Evolutionary conservation across 2,888 invertebrate species (phyloP).

Genomic region (Epinotia nisella): DNA sequence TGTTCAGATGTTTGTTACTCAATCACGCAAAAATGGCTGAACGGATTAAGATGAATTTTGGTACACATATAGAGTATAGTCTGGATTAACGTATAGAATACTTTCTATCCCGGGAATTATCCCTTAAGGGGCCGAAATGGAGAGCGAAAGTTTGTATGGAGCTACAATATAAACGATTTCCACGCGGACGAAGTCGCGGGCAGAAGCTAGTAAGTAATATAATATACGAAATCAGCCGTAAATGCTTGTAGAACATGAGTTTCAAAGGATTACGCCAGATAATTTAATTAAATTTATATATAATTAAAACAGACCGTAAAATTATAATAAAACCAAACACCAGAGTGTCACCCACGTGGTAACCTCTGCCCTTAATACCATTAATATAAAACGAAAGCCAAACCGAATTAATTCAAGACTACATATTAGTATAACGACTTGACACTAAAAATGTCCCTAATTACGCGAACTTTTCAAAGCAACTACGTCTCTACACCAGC

Average conservation of each 20-base stretch:
- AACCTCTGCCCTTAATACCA: conserved; percentile 41
- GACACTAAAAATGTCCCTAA: not conserved
- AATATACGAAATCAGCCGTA: conserved; percentile 1
- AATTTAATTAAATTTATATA: conserved; percentile 38
- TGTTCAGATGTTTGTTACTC: too few relatives aligned
- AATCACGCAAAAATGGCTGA: too few relatives aligned
- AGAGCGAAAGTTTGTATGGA: too few relatives aligned
- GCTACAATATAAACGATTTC: too few relatives aligned
- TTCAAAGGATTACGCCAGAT: conserved; percentile 7
- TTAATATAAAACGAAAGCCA: conserved; percentile 42
- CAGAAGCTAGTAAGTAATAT: too few relatives aligned
- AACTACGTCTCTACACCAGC: not conserved
- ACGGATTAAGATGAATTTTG: too few relatives aligned
- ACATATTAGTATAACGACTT: conserved; percentile 10
- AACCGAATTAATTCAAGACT: conserved; percentile 33
- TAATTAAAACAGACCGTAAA: conserved; percentile 34
- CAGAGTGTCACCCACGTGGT: conserved; percentile 36
- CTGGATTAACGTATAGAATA: too few relatives aligned
- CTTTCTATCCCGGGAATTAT: too few relatives aligned
- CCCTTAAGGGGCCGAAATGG: too few relatives aligned
- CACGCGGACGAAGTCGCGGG: too few relatives aligned
- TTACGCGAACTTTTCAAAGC: not conserved
- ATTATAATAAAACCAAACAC: conserved; percentile 41
- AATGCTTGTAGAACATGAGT: conserved; percentile 3
- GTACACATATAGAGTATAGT: too few relatives aligned